Base-by-base conservation (phyloP, 2,888 invertebrate genomes). In the Criorhina ranunculi region DNA sequence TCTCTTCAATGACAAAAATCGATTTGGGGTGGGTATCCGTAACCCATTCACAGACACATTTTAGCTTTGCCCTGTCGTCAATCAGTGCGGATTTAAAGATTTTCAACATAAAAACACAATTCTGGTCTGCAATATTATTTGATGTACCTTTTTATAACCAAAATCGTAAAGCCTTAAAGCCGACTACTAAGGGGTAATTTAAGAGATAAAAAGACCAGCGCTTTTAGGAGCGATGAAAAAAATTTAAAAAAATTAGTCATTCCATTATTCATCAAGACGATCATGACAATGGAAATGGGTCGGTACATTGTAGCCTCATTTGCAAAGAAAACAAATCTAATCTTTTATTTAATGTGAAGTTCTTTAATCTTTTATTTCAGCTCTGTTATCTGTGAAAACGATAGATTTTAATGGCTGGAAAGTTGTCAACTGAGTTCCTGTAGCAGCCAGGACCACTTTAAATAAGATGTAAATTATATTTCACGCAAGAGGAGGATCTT, bases 111-210 rank as follows among this genome's bases (percentile, higher is more conserved):
- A 72, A n/a, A 42, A 19, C 9, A 35, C 44, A 31, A 11, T 24
- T 15, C 66, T 29, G 69, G 24, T 49, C 31, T 29, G 31, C 35
- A 44, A 46, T 70, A 29, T 59, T 72, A 35, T 72, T 72, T 49
- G 37, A 59, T 72, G 49, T 17, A 17, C 11, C 46, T 37, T 60
- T 72, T 72, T 72, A 59, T 72, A 59, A 49, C 5, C 15, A 59
- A 24, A 24, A 72, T 72, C 49, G 59, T 70, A 37, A 59, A 59
- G 37, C n/a, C 49, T 49, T 60, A 72, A 72, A 49, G 59, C 49
- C 8, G 42, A 60, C 35, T 49, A 44, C 59, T 24, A 57, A 31
- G 24, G 42, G 11, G 24, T 46, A 24, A 46, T 46, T 70, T 37
- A 24, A 12, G 35, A 24, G 46, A 70, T 44, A n/a, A 59, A 35